Evolutionary conservation across 2,797 vertebrate genomes (phyloP).

Genomic region (Linurgus olivaceus): DNA sequence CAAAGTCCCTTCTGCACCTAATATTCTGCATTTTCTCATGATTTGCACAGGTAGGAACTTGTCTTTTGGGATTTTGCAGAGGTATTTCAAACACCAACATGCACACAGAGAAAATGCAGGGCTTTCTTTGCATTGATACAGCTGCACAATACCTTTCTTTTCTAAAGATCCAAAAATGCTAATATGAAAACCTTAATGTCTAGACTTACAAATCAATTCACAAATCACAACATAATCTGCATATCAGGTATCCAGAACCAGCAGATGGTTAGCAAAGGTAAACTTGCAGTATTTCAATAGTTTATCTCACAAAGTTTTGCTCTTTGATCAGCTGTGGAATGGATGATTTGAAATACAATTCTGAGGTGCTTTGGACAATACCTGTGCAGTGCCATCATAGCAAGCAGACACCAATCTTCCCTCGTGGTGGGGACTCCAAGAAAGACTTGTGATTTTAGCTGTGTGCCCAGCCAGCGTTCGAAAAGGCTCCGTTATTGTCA

Average conservation of each 20-base stretch:
- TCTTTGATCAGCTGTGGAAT: not conserved
- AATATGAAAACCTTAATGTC: not conserved
- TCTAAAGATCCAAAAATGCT: not conserved
- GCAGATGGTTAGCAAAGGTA: not conserved
- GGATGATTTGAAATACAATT: not conserved
- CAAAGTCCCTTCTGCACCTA: not conserved
- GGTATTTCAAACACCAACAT: not conserved
- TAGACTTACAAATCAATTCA: not conserved
- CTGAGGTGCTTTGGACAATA: slow-evolving; percentile 23
- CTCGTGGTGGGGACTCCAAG: slow-evolving; percentile 93
- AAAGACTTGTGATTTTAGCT: slow-evolving; percentile 88
- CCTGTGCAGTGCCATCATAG: slow-evolving; percentile 95
- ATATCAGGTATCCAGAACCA: not conserved
- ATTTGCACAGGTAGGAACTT: not conserved
- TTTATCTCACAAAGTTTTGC: not conserved
- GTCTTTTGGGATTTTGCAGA: not conserved
- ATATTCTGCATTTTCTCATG: not conserved
- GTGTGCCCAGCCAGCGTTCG: slow-evolving; percentile 90
- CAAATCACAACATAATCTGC: not conserved
- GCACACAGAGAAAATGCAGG: not conserved
- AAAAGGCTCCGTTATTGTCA: slow-evolving; percentile 86
- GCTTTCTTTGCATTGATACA: not conserved
- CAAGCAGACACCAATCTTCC: slow-evolving; percentile 87
- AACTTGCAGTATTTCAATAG: not conserved
- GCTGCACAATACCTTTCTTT: not conserved